Base-by-base conservation (phyloP, 2,113 vertebrate genomes). In the Prochilodus magdalenae region DNA sequence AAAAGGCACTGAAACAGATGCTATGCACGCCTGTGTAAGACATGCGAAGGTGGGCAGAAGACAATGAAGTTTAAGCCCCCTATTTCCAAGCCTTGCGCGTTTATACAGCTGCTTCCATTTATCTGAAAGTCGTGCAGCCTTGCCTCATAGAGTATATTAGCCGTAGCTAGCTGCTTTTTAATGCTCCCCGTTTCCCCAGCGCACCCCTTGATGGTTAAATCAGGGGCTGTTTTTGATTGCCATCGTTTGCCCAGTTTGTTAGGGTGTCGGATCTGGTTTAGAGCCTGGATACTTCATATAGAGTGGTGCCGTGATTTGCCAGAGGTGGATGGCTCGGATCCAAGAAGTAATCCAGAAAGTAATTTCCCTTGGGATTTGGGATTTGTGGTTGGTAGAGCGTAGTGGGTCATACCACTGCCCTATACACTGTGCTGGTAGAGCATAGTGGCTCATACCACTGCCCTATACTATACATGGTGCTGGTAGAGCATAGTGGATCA, bases 31-130 rank as follows among this genome's bases (percentile, higher is more conserved):
- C 75, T 81, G 72, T 60, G 73, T 82, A 79, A 29, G 60, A 47
- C 60, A 79, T 51, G 75, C n/a, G 73, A 74, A 75, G 66, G 71
- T 82, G 76, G 80, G 26, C 27, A 30, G 53, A 24, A 47, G 70
- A 78, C 63, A 33, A 63, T 57, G 14, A 77, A 4, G 44, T 65
- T n/a, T 44, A 49, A 66, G 53, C 66, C 67, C 59, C 27, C 49
- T 36, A 4, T 75, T 84, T 36, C 26, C 67, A 79, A 84, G 78
- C 70, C 70, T 51, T 44, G 51, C 27, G 65, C 89, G 88, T 92
- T 93, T 86, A 82, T 74, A 85, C 90, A 93, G 92, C 89, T 93
- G 91, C 22, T 83, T 91, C 71, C 53, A 75, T 88, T 90, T 83
- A 70, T 87, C 81, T 83, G 73, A 40, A 77, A 83, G 87, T 88